A percentile compares a stretch with the other conserved stretches of the same genome.
Conservation (phyloP, 1,140 invertebrate genomes). For the Callitettix versicolor region DNA sequence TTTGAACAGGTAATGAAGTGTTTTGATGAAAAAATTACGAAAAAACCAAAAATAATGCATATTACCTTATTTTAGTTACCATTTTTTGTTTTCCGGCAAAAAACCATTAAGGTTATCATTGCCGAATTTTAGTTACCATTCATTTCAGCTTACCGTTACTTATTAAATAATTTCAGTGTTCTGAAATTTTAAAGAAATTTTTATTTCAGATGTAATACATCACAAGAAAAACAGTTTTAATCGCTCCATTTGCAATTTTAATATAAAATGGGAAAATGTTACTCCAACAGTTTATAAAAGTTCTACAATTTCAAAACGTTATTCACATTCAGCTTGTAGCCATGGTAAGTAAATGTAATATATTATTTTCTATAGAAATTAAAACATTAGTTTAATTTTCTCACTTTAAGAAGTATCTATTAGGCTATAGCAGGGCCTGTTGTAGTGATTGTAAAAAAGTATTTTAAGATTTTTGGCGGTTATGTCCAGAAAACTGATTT, state of each 20-base stretch:
- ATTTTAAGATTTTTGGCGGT: not conserved
- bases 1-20: no score
- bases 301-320: conserved; percentile 72
- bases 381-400: not conserved
- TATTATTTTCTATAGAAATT: not conserved
- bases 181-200: no score
- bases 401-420: not conserved
- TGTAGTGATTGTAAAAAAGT: not conserved
- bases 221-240: conserved; percentile 54
- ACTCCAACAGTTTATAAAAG: conserved; percentile 37
- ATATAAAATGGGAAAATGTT: conserved; percentile 54
- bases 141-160: no score
- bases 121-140: no score
- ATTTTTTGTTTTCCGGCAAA: no score
- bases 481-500: not conserved
- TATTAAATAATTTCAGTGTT: no score
- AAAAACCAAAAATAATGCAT: no score
- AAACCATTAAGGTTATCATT: no score
- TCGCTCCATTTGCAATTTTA: conserved; percentile 53
- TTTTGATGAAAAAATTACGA: no score
- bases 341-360: conserved; percentile 34
- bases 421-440: not conserved
- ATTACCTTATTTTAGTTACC: no score
- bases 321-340: conserved; percentile 83
- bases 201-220: conserved; percentile 56